Conservation (phyloP, 2,113 vertebrate genomes). For the Phaethon lepturus region DNA sequence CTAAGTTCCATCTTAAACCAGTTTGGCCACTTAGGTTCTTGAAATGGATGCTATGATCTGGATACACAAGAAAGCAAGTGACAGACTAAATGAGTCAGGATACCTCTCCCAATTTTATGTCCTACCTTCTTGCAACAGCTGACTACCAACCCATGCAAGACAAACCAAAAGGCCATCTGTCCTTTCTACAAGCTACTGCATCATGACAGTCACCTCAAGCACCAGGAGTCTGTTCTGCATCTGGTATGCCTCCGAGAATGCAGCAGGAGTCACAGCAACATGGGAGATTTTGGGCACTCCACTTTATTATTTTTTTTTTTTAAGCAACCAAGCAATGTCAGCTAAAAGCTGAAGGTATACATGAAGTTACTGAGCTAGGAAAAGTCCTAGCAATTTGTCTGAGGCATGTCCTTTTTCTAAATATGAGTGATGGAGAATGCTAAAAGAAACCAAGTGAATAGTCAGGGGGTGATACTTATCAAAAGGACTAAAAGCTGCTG, state of each 20-base stretch:
- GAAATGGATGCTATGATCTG: neutral
- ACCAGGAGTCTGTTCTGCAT: neutral
- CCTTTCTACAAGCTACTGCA: neutral
- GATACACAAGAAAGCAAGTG: neutral
- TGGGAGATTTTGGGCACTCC: neutral
- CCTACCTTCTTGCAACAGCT: neutral
- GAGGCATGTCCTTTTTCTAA: neutral
- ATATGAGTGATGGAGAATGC: neutral
- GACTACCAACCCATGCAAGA: neutral
- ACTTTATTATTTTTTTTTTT: neutral
- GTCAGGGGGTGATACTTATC: slow-evolving; percentile 17
- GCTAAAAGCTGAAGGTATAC: neutral
- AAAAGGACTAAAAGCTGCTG: slow-evolving; percentile 36
- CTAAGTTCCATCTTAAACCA: neutral
- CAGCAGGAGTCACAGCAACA: neutral
- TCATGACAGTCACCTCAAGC: neutral
- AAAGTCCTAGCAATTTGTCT: slow-evolving; percentile 3
- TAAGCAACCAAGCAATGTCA: neutral
- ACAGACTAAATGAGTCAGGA: neutral
- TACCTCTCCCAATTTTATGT: neutral
- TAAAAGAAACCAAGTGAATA: slow-evolving; percentile 17
- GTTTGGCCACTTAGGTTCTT: neutral
- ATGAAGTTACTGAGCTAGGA: slow-evolving; percentile 8
- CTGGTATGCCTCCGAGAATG: neutral
- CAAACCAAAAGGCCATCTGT: neutral